Base-by-base conservation (phyloP, 2,888 invertebrate genomes). In the Choreutis nemorana region DNA sequence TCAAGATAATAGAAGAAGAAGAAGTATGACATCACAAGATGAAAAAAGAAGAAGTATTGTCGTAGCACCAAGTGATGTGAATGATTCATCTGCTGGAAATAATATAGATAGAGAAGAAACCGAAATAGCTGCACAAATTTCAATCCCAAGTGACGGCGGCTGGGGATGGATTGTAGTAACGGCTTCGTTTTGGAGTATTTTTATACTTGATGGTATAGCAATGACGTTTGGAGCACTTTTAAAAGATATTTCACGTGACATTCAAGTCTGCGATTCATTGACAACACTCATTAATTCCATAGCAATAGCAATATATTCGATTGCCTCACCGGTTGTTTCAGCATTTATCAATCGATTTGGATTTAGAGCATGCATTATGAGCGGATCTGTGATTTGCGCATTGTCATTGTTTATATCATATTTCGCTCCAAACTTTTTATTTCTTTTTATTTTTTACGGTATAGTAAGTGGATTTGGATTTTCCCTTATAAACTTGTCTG, bases 81-180 rank as follows among this genome's bases (percentile, higher is more conserved):
- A 51, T 52, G 21, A 54, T 58, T 35, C 46, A 58, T 32, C 23
- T 53, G 16, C 59, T n/a, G n/a, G n/a, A n/a, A n/a, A n/a, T n/a
- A n/a, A n/a, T n/a, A n/a, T 64, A 48, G 70, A 57, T 15, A 61
- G 55, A 5, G 70, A 72, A 52, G 70, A 72, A 55, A 67, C 63
- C 30, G 77, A 77, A 55, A 72, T 78, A 23, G 50, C 68, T 27
- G 71, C 73, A n/a, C 65, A 72, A 49, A 64, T 78, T 42, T 55
- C 63, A 22, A 41, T 75, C 20, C 75, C 77, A 8, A 40, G 52
- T 31, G 77, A 78, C 37, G 72, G 72, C 32, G 63, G 65, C 13
- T 77, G 75, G 73, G 75, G 73, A 21, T 78, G 77, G 77, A 48
- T 72, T 3, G 75, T 78, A 7, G 66, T 75, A 2, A 30, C 41